Evolutionary conservation across 2,888 invertebrate species (phyloP), one percentile per base, ranked within the genome.

Genomic region (Phyto melanocephala): DNA sequence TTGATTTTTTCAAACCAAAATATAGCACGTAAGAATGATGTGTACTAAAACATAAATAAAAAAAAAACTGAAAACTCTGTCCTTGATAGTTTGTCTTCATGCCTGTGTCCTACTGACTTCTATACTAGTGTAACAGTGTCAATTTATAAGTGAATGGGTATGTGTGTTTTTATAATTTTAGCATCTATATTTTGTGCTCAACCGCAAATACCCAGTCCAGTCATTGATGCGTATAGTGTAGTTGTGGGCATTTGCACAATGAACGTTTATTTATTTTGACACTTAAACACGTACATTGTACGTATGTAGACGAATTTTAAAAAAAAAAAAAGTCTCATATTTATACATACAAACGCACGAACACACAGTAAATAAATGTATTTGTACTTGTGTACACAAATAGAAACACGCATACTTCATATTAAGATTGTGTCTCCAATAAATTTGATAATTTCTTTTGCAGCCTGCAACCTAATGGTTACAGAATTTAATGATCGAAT

Each of bases 181-280:
- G 10, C 20, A 24, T 68, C 50, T 50, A 17, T 42, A 33, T 42
- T 70, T 62, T 78, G 62, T 8, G 45, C 47, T 63, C 62, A 78
- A 45, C 70, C 62, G 5, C 62, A 70, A 78, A 60, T 60, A 56
- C 20, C 70, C 47, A 47, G 20, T 20, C 3, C 20, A 24, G 13
- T n/a, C 56, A 56, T 45, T 45, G 17, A 63, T n/a, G 70, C 54
- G 28, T 68, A 1, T 3, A 8, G 47, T 63, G 11, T 63, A 37
- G 24, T 56, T 71, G 42, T 45, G 63, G 74, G 50, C 47, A 58
- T 62, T 74, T 68, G 63, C 24, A 37, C 17, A 50, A 60, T 20
- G 20, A 68, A 62, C 47, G 24, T 72, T 74, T 78, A 81, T 77
- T 81, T 81, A 81, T 77, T 71, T 77, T 81, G 72, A 81, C 72